phyloP scores from a whole-genome alignment of 2,888 invertebrate genomes.

The Drosophila neonasuta region DNA sequence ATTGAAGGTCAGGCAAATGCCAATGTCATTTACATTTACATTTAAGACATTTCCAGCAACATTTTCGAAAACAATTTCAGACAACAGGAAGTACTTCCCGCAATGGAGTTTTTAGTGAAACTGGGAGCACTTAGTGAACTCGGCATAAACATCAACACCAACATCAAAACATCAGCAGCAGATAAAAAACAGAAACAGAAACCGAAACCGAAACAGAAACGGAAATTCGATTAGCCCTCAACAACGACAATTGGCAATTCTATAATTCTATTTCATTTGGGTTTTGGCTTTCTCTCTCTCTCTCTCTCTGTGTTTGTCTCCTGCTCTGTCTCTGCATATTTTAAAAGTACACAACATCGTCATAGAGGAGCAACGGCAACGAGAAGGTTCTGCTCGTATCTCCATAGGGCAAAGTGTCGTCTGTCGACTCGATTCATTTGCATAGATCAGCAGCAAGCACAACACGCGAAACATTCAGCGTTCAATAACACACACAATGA shows the following conservation, averaged over 20 bases:
- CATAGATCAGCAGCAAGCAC: constrained; percentile 55
- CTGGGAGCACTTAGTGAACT: constrained; percentile 39
- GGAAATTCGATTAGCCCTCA: constrained; percentile 54
- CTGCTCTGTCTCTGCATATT: constrained; percentile 31
- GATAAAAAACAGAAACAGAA: constrained; percentile 15
- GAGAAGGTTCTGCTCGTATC: constrained; percentile 28
- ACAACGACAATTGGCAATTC: constrained; percentile 51
- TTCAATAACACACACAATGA: not conserved
- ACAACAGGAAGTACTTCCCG: constrained; percentile 54
- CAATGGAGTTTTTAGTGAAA: constrained; percentile 13
- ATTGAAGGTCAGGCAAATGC: constrained; percentile 63
- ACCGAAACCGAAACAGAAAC: constrained; percentile 32
- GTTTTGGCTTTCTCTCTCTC: constrained; percentile 1
- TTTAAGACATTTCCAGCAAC: constrained; percentile 29
- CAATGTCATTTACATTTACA: constrained; percentile 33
- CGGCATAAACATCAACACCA: constrained; percentile 25
- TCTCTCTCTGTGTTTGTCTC: not conserved
- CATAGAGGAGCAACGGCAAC: not conserved
- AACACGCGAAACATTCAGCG: constrained; percentile 27
- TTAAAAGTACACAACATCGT: constrained; percentile 29
- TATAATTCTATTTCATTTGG: constrained; percentile 29
- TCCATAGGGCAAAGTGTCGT: constrained; percentile 59
- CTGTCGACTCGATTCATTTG: constrained; percentile 38
- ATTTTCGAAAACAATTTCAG: constrained; percentile 5
- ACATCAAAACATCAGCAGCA: constrained; percentile 11